Evolutionary conservation across 1,140 invertebrate species (phyloP), one percentile per base, ranked within the genome.

Genomic region (Lordiphosa collinella): DNA sequence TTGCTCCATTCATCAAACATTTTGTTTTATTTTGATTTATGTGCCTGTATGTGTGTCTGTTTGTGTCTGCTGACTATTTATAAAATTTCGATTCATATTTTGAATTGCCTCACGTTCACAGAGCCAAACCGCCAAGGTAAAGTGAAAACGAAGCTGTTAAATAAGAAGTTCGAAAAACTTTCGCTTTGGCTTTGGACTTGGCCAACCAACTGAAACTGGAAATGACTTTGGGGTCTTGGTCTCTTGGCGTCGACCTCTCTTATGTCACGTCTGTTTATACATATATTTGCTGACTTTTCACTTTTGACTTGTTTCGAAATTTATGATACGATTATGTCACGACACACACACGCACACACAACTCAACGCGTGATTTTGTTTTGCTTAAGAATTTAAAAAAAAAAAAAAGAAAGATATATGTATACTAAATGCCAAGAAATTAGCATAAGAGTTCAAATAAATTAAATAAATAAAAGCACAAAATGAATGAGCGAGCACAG

Each of bases 211-310:
- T 29, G 22, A 29, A 44, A 44, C 41, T 44, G 41, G 41, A 44
- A 44, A 44, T 44, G 41, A 50, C 58, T 61, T 35, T 38, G 43
- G 41, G 13, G 35, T 35, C 43, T 29, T 11, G 11, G 8, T 18
- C 18, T 12, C 22, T 31, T 16, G 7, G 14, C 18, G 11, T 7
- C 16, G 47, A 49, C 47, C 43, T 55, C 22, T 44, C 32, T 35
- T 62, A 41, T 63, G 41, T 44, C 41, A 44, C 41, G 41, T 29
- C 47, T 40, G n/a, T 32, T 60, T 29, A 18, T 44, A 53, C 41
- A 46, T 10, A 29, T 25, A 43, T 50, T 51, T 46, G 32, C 66
- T 66, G 34, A 63, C 63, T 63, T 67, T 67, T 63, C 61, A 66
- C 52, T 65, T 66, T 44, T 31, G 22, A 31, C 41, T 44, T 44